Evolutionary conservation across 2,888 invertebrate species (phyloP), one percentile per base, ranked within the genome.

Genomic region (Parnassius apollo): DNA sequence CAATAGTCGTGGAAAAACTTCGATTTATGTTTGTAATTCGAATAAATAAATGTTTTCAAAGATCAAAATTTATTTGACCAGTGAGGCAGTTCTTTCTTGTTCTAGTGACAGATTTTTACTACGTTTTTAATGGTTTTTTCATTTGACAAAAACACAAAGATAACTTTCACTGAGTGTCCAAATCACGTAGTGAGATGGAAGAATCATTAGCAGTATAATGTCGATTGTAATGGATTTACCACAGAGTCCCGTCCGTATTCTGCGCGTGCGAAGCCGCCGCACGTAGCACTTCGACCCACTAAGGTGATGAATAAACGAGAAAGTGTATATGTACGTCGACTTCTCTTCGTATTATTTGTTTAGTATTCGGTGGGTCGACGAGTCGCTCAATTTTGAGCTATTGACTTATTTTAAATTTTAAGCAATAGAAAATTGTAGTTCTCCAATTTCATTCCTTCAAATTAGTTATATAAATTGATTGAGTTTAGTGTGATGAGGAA

Each of bases 251-350:
- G 68, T 61, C 65, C 54, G 59, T 51, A 57, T 61, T 62, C 52
- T 72, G 75, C 77, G 75, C 69, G 74, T 71, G 77, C 73, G 66
- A 74, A 69, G 69, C 73, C 72, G 71, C 70, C 74, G 74, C 77
- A 73, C 77, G 75, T 76, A 74, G 73, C 74, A 66, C 70, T 73
- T 75, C 79, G 86, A 86, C 88, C 88, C 81, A 89, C 86, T 83
- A 81, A 84, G 77, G 75, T 79, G 81, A 82, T 82, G 81, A 83
- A 83, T 83, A 82, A 81, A 80, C 82, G 85, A 82, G 88, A 88
- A 88, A 64, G 64, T 64, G 57, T 60, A 64, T 64, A 48, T 52
- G 59, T 46, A 48, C 57, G 59, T 46, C 45, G 51, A 8, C 42
- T 56, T 56, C 25, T 48, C 25, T 62, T 42, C 59, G 52, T 56